Conservation (phyloP, 2,113 vertebrate species). For the Hyperopisus bebe region DNA sequence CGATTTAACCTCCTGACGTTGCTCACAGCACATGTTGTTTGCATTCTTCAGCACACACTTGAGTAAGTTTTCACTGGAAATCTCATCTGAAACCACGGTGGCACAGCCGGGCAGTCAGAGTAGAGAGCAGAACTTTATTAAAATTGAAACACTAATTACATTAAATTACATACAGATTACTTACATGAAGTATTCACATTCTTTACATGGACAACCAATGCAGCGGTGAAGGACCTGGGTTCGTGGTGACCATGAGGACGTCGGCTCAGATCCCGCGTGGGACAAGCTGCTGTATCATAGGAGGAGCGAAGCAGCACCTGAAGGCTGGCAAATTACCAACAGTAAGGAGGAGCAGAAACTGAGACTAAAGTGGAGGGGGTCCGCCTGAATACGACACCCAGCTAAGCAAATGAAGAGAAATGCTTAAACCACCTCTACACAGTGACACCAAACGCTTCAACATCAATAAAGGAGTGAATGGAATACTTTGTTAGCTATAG, state of each 20-base stretch:
- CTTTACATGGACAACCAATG: slow-evolving; percentile 14
- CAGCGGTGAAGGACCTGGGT: neutral
- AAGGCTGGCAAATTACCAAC: neutral
- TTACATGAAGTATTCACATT: slow-evolving; percentile 19
- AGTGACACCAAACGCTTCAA: neutral
- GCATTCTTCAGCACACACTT: neutral
- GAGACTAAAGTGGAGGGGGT: neutral
- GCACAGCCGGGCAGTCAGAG: neutral
- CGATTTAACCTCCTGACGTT: neutral
- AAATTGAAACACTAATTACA: slow-evolving; percentile 18
- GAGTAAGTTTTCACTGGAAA: neutral
- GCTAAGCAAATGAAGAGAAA: neutral
- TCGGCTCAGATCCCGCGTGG: neutral
- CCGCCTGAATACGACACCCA: neutral
- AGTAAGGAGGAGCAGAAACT: neutral
- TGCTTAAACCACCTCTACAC: slow-evolving; percentile 10
- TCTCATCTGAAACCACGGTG: neutral
- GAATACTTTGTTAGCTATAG: neutral
- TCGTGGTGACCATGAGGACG: neutral
- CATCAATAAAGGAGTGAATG: neutral
- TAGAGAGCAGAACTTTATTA: slow-evolving; percentile 17
- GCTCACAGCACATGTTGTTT: neutral
- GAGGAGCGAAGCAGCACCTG: neutral
- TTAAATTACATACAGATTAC: slow-evolving; percentile 15
- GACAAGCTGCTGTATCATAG: neutral